phyloP scores from a whole-genome alignment of 2,797 vertebrate species.

The Spheniscus humboldti region DNA sequence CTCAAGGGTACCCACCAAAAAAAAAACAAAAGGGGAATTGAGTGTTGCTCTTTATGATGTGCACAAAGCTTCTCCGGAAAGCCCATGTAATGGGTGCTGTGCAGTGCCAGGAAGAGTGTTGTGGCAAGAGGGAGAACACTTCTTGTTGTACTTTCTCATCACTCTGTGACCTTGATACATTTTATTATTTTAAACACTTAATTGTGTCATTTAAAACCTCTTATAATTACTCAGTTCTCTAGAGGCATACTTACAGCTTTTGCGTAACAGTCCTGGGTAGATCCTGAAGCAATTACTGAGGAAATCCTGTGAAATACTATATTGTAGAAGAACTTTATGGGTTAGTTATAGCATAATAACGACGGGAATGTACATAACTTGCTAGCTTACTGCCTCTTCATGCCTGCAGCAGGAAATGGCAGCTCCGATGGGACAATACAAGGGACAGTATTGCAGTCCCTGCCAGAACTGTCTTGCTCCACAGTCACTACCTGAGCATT shows the following conservation, averaged over 20 bases:
- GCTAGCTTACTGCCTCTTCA: background rate
- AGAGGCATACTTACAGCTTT: background rate
- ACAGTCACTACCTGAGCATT: background rate
- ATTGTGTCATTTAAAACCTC: conserved; percentile 4
- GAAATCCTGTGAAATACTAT: conserved; percentile 13
- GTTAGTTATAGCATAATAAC: background rate
- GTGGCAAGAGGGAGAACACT: background rate
- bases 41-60: background rate
- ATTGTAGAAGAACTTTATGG: background rate
- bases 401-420: background rate
- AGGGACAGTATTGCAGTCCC: background rate
- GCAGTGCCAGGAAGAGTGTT: background rate
- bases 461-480: background rate
- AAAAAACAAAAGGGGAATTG: background rate
- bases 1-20: background rate
- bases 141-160: background rate
- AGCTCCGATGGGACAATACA: background rate
- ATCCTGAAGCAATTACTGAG: background rate
- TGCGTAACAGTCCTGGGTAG: background rate
- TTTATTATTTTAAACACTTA: conserved; percentile 23
- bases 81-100: background rate
- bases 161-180: background rate
- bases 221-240: background rate
- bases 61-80: background rate
- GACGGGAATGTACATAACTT: background rate